A percentile compares a stretch with the other conserved stretches of the same genome.
Evolutionary conservation across 2,888 invertebrate species (phyloP).

Genomic region (Pseudoips prasinana): DNA sequence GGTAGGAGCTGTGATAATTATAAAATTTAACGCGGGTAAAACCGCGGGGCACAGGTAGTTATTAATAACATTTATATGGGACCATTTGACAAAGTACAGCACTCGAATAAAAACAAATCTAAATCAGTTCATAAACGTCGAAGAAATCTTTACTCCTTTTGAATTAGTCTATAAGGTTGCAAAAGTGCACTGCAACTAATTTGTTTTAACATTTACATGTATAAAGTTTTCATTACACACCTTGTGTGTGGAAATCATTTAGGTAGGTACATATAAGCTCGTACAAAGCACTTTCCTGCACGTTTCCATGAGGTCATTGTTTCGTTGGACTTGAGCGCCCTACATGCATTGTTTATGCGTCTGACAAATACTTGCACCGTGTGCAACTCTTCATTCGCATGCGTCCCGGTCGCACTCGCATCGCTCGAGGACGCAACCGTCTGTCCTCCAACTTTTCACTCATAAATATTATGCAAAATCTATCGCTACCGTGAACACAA

Average conservation of each 20-base stretch:
- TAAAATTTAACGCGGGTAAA: too few species aligned
- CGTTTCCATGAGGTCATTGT: constrained; percentile 41
- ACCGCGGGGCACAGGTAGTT: too few species aligned
- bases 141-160: too few species aligned
- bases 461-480: constrained; percentile 65
- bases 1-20: too few species aligned
- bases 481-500: constrained; percentile 38
- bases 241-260: constrained; percentile 13
- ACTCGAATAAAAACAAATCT: too few species aligned
- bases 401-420: constrained; percentile 44
- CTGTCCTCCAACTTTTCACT: constrained; percentile 61
- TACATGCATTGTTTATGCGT: constrained; percentile 41
- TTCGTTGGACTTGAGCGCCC: constrained; percentile 34
- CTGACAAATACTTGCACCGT: constrained; percentile 42
- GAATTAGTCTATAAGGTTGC: too few species aligned
- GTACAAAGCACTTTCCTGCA: constrained; percentile 22
- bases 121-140: too few species aligned
- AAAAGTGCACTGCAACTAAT: too few species aligned
- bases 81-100: too few species aligned
- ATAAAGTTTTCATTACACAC: too few species aligned
- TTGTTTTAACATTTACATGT: too few species aligned
- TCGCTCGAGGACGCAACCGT: constrained; percentile 48
- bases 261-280: constrained; percentile 5
- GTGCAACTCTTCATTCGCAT: constrained; percentile 60
- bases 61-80: too few species aligned